Evolutionary conservation across 2,888 invertebrate species (phyloP), one percentile per base, ranked within the genome.

Genomic region (Chalcosyrphus nemorum): DNA sequence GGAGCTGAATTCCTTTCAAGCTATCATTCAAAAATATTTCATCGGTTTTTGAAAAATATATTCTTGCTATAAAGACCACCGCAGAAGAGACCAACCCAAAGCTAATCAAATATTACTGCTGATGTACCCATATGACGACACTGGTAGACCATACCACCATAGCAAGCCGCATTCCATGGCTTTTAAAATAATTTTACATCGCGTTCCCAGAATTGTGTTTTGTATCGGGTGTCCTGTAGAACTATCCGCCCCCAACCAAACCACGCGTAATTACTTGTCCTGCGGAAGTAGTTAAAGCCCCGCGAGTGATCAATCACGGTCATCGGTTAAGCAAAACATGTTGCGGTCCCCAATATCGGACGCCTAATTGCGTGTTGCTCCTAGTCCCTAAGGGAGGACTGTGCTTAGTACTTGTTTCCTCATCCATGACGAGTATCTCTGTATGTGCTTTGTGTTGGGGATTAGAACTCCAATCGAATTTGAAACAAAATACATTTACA

Each of bases 231-330:
- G 57, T 21, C 68, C 32, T 57, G 6, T 7, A 27, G 17, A 27
- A 38, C 17, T 19, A 17, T 15, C 13, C 24, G 13, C 17, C 21
- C 35, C 2, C 50, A 71, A n/a, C n/a, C n/a, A 15, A 41, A 52
- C 43, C 15, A 13, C 43, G 3, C 15, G 38, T 65, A 54, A 74
- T 65, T 56, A 45, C 54, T 32, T 27, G 32, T 35, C 43, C 56
- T 29, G 32, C 45, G 29, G 35, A 2, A 7, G 38, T n/a, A 2
- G n/a, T 35, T n/a, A n/a, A n/a, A 54, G 59, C 43, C 68, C 29
- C 32, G 13, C 66, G 50, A 24, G 52, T 59, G 41, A 76, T 68
- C 76, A 76, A 68, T 68, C 74, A 65, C 63, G 35, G 50, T 59
- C n/a, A n/a, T n/a, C n/a, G 66, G 57, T 41, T 38, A 17, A n/a